phyloP scores from a whole-genome alignment of 2,888 invertebrate genomes.

The Cephalotes varians region DNA sequence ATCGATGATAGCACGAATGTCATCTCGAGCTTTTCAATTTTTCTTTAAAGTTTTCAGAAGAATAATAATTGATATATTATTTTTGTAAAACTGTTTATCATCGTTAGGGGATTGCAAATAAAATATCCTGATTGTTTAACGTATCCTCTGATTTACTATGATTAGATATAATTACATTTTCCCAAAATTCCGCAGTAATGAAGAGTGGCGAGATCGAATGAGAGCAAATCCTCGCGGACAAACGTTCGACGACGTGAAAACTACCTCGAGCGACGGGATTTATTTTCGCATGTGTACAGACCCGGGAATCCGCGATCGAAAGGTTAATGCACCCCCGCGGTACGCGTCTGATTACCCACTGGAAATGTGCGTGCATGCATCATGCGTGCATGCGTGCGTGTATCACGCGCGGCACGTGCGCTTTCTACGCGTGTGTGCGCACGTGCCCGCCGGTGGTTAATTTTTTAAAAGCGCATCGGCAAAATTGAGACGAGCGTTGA shows the following conservation, averaged over 20 bases:
- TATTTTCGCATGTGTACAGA: conserved; percentile 68
- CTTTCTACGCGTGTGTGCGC: conserved; percentile 68
- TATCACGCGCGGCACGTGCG: conserved; percentile 66
- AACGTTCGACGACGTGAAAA: conserved; percentile 58
- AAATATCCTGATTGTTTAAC: not conserved
- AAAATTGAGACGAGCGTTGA: conserved; percentile 19
- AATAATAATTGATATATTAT: not conserved
- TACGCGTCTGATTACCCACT: conserved; percentile 69
- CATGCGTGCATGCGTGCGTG: conserved; percentile 55
- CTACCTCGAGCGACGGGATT: conserved; percentile 53
- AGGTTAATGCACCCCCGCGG: conserved; percentile 73
- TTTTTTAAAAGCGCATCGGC: conserved; percentile 64
- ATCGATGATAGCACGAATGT: not conserved
- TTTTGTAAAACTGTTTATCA: not conserved
- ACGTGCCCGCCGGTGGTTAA: conserved; percentile 60
- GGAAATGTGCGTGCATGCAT: conserved; percentile 71
- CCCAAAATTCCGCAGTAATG: not conserved
- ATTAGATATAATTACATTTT: too few species aligned
- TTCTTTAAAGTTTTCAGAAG: not conserved
- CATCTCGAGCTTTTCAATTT: not conserved
- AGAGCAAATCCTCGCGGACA: not conserved
- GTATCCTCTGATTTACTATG: not conserved
- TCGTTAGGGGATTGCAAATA: not conserved
- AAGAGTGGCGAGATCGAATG: not conserved
- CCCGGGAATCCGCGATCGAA: conserved; percentile 71